Conservation (phyloP, 2,113 vertebrate genomes). For the Dipodomys merriami region DNA sequence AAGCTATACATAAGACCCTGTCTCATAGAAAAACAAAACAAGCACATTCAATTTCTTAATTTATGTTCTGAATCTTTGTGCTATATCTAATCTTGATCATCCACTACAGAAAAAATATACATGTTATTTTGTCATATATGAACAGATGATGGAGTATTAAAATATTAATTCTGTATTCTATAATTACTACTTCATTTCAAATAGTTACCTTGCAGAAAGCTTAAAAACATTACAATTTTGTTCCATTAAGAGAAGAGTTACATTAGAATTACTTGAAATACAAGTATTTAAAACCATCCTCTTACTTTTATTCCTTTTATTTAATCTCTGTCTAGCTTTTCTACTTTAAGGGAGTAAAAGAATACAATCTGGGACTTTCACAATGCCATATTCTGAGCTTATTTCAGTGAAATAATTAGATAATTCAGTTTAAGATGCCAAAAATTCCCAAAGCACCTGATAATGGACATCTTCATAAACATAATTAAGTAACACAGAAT, state of each 20-base stretch:
- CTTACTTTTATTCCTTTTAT: neutral
- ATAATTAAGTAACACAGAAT: slow-evolving; percentile 56
- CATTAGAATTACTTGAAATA: neutral
- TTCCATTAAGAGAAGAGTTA: neutral
- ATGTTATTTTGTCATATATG: neutral
- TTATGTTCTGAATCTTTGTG: neutral
- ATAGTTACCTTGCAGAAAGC: neutral
- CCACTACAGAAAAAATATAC: neutral
- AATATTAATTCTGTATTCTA: neutral
- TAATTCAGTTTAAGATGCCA: slow-evolving; percentile 38
- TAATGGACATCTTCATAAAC: slow-evolving; percentile 50
- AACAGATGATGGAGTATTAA: neutral
- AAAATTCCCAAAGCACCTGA: slow-evolving; percentile 16
- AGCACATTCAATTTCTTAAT: neutral
- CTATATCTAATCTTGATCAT: neutral
- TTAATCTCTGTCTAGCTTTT: neutral
- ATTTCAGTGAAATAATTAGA: neutral
- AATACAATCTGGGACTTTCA: neutral
- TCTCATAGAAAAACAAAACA: neutral
- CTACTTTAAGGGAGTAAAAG: neutral
- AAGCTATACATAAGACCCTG: no score
- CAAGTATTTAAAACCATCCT: slow-evolving; percentile 13
- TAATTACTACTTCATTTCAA: neutral
- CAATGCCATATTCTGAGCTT: neutral
- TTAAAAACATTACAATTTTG: neutral